These are phyloP conservation scores for Cordilura impudica DNA, from an alignment of 2,888 invertebrate species.

Conservation along the genomic window DNA sequence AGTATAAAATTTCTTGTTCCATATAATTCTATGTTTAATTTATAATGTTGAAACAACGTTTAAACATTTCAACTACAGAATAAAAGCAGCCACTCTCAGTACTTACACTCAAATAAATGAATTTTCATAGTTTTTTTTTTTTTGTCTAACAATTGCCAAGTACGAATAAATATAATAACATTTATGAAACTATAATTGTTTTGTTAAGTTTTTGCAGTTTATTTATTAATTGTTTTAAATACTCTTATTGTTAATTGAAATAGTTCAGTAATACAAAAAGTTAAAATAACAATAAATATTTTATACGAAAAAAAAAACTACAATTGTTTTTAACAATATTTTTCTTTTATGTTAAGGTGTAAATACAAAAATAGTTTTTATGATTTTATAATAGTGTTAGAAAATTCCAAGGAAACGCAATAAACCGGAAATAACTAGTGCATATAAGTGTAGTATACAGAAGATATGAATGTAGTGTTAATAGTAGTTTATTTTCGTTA, in stretches of 20 bases:
- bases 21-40: no score
- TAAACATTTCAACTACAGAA: no score
- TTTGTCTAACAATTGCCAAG: background rate
- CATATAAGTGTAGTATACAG: no score
- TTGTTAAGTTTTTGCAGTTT: background rate
- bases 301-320: background rate
- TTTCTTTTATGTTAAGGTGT: background rate
- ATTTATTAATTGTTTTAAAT: background rate
- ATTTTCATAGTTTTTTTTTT: background rate
- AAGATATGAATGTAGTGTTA: no score
- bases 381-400: background rate
- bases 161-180: background rate
- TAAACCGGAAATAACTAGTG: background rate
- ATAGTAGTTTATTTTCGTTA: no score
- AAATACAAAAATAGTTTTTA: constrained; percentile 12
- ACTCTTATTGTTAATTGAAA: background rate
- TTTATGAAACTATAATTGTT: background rate
- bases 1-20: no score
- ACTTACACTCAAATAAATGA: no score
- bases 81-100: no score
- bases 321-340: constrained; percentile 7
- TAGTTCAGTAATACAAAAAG: background rate
- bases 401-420: background rate
- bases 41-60: no score
- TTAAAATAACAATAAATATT: background rate